A percentile compares a stretch with the other conserved stretches of the same genome.
Evolutionary conservation across 2,888 invertebrate species (phyloP).

Genomic region (Physocephala rufipes): DNA sequence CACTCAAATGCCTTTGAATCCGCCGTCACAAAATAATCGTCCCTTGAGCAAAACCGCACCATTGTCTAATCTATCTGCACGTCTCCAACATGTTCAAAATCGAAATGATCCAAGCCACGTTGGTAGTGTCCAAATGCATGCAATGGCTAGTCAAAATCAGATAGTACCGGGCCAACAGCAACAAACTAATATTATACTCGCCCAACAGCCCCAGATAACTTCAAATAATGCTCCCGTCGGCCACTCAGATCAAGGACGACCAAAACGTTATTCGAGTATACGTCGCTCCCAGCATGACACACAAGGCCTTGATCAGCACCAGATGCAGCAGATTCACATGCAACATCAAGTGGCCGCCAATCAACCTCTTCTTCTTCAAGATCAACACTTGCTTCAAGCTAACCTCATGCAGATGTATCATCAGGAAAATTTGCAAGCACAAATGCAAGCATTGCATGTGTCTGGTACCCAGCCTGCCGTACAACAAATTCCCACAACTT

Average conservation of each 20-base stretch:
- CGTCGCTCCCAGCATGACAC: constrained; percentile 65
- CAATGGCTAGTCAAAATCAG: constrained; percentile 60
- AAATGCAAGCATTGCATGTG: constrained; percentile 43
- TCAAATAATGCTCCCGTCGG: constrained; percentile 49
- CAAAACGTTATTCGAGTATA: constrained; percentile 76
- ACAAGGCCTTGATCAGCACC: constrained; percentile 35
- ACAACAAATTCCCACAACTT: constrained; percentile 51
- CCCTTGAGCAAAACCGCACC: constrained; percentile 34
- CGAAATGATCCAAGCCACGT: constrained; percentile 65
- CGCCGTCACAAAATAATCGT: constrained; percentile 35
- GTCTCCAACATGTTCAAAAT: constrained; percentile 62
- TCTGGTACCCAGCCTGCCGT: constrained; percentile 39
- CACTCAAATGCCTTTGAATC: constrained; percentile 34
- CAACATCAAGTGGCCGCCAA: constrained; percentile 39
- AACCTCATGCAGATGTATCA: constrained; percentile 48
- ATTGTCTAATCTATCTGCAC: constrained; percentile 58
- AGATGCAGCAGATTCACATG: constrained; percentile 41
- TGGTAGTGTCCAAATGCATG: constrained; percentile 65
- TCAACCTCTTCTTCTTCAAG: constrained; percentile 43
- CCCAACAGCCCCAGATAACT: constrained; percentile 40
- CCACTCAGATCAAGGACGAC: constrained; percentile 64
- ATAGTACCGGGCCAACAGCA: constrained; percentile 50
- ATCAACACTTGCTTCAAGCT: constrained; percentile 48
- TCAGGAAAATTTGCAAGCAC: constrained; percentile 47
- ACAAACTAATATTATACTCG: constrained; percentile 41